phyloP scores from a whole-genome alignment of 2,797 vertebrate species.

The Thalassophryne amazonica region DNA sequence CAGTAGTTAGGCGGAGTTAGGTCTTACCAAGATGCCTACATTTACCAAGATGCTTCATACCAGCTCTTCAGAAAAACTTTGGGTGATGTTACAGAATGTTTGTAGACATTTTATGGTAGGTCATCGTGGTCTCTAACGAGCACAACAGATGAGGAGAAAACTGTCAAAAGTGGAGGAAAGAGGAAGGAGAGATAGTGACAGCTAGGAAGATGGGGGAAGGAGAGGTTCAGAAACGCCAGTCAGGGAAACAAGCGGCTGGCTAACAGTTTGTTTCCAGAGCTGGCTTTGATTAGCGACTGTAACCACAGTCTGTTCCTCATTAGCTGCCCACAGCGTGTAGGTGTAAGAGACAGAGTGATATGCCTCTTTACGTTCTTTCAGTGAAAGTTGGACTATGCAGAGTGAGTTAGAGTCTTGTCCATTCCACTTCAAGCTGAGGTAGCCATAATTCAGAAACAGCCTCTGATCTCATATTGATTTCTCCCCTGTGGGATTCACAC shows the following conservation, averaged over 20 bases:
- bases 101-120: too few relatives aligned
- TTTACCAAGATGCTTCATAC: too few relatives aligned
- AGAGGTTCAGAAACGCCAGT: slow-evolving; percentile 41
- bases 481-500: slow-evolving; percentile 31
- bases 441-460: slow-evolving; percentile 52
- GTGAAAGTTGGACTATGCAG: slow-evolving; percentile 1
- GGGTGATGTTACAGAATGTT: too few relatives aligned
- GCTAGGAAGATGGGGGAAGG: slow-evolving; percentile 34
- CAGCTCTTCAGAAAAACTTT: too few relatives aligned
- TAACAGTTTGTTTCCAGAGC: slow-evolving; percentile 71
- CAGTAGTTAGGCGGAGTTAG: too few relatives aligned
- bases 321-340: slow-evolving; percentile 53
- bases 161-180: slow-evolving; percentile 15
- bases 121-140: slow-evolving; percentile 20
- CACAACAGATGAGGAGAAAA: slow-evolving; percentile 8
- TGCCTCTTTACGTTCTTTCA: slow-evolving; percentile 22
- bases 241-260: slow-evolving; percentile 62
- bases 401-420: slow-evolving; percentile 16
- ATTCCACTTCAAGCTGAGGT: slow-evolving; percentile 11
- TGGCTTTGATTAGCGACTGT: slow-evolving; percentile 78
- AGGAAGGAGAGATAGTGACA: slow-evolving; percentile 31
- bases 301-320: slow-evolving; percentile 73
- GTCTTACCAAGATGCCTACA: too few relatives aligned
- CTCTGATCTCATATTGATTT: slow-evolving; percentile 44
- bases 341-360: slow-evolving; percentile 21